Percentiles rank a stretch among this genome's conserved stretches.
phyloP scores from a whole-genome alignment of 2,113 vertebrate genomes.

The Centrocercus urophasianus region DNA sequence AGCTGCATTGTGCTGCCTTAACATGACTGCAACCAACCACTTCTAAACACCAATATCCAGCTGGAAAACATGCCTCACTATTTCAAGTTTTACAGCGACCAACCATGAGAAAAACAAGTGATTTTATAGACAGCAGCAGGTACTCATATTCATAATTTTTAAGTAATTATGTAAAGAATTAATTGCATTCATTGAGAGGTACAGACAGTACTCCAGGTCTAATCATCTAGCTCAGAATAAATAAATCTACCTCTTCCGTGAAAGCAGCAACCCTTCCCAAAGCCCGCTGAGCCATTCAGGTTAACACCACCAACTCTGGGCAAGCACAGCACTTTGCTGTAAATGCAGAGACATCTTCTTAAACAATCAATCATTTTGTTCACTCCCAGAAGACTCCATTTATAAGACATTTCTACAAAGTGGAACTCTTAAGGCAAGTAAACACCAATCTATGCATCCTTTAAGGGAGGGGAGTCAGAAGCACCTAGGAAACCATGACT shows the following conservation, averaged over 20 bases:
- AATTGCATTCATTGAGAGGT: not conserved
- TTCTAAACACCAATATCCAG: conserved; percentile 5
- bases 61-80: not conserved
- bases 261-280: not conserved
- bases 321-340: accelerated
- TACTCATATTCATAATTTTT: not conserved
- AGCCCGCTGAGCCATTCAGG: not conserved
- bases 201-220: not conserved
- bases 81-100: conserved; percentile 1
- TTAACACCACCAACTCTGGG: not conserved
- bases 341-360: not conserved
- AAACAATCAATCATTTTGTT: not conserved
- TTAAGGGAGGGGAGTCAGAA: not conserved
- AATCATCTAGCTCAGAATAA: not conserved
- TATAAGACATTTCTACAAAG: not conserved
- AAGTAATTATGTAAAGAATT: not conserved
- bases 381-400: not conserved
- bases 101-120: not conserved
- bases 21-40: conserved; percentile 48
- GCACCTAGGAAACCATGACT: not conserved
- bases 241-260: not conserved
- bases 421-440: not conserved
- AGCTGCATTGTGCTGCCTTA: conserved; percentile 61
- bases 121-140: not conserved
- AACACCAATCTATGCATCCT: not conserved